Base-by-base conservation (phyloP, 2,888 invertebrate genomes). In the Agriotes lineatus region DNA sequence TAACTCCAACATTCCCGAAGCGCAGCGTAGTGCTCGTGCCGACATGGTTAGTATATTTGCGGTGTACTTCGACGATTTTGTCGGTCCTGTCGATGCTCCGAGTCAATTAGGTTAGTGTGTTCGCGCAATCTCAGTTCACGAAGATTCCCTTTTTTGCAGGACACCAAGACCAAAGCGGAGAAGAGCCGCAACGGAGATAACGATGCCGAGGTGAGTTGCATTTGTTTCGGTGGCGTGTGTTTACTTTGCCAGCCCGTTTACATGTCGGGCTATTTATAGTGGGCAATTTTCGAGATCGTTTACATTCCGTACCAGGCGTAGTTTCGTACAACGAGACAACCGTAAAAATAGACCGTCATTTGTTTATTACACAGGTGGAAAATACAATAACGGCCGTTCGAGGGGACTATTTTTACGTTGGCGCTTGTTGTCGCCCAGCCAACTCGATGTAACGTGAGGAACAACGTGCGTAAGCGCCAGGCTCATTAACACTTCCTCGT, bases 141-240 rank as follows among this genome's bases (percentile, higher is more conserved):
- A 60, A 68, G 70, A 59, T n/a, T n/a, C n/a, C n/a, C 79, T 84
- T 84, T 82, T 73, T 86, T 86, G 84, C 85, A 87, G 86, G 87
- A 85, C 80, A 86, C 87, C 85, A 89, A 88, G 86, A 87, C 85
- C 78, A 88, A 88, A 86, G 83, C 84, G 75, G 88, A 88, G 77
- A 88, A 87, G 69, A 77, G 75, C 68, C 87, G 85, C 77, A 88
- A 87, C 81, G 87, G 86, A 73, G 88, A 88, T 75, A 85, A 83
- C 78, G 88, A 88, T 79, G 79, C 85, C 42, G 88, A 89, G 86
- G 89, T 89, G 76, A 86, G 87, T 77, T 69, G 67, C 25, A 64
- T 67, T 64, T 65, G 62, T 68, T 52, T 59, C 12, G 33, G 5
- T 48, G 12, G 22, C 64, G 58, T 10, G 50, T 70, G 71, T 67